Evolutionary conservation across 2,113 vertebrate species (phyloP), one percentile per base, ranked within the genome.

Genomic region (Gobius niger): DNA sequence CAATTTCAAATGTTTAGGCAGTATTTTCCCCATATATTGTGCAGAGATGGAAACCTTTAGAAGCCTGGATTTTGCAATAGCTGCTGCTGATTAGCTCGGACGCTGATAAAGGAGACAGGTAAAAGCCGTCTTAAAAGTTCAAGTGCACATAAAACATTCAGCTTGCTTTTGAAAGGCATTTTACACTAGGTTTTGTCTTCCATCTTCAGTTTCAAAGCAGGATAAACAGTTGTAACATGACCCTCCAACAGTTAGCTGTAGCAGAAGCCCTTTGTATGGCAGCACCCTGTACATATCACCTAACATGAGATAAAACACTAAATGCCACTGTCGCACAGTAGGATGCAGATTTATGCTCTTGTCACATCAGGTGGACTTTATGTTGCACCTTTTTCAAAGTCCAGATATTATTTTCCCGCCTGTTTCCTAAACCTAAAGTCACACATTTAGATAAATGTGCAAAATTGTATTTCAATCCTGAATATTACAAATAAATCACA

Each of bases 181-280:
- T 67, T 9, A 62, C 66, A 63, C 16, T 52, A n/a, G 13, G 72
- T 68, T 60, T 47, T 54, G 41, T 68, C 72, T 57, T 78, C 24
- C 46, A 3, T 76, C 82, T 86, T 78, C 16, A 44, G 74, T 87
- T 87, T 86, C 88, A 76, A 70, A 9, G 46, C 8, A 9, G 67
- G n/a, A 67, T 70, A 63, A 72, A 77, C 68, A 44, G 67, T 75
- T 65, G 84, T 75, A 88, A 90, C 42, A 47, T 2, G 66, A 85
- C 49, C 34, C 74, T 0, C 0, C 15, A 59, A 52, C 47, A 9
- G 67, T 81, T 81, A 82, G 68, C 59, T 10, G 65, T 49, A 7
- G 62, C 67, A 10, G 70, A 56, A 50, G 66, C 15, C 65, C 59
- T 85, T 81, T 83, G 78, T 83, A 6, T 62, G 0, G 52, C 70